These are phyloP conservation scores for Pogonocherus hispidulus DNA, from an alignment of 2,888 invertebrate species.

Conservation along the genomic window DNA sequence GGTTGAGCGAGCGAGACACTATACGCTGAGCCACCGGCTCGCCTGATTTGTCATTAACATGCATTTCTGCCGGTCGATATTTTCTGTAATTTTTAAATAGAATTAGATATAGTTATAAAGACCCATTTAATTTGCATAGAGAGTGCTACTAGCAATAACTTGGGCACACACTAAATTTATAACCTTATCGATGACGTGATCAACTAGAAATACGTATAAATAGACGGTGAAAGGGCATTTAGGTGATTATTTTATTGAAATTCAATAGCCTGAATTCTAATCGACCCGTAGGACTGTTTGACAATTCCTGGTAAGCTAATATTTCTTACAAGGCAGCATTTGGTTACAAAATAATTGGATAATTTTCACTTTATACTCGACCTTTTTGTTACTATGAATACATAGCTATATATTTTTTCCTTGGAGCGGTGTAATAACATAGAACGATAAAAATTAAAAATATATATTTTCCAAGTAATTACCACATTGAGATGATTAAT, in stretches of 20 bases:
- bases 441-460: too few relatives aligned
- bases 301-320: neutral
- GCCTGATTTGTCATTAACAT: too few relatives aligned
- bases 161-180: neutral
- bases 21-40: too few relatives aligned
- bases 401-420: neutral
- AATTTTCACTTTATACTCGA: neutral
- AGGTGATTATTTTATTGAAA: neutral
- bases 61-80: too few relatives aligned
- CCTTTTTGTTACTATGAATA: neutral
- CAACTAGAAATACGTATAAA: neutral
- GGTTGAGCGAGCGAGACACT: too few relatives aligned
- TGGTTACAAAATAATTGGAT: neutral
- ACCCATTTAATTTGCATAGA: neutral
- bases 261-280: neutral
- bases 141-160: too few relatives aligned
- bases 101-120: neutral
- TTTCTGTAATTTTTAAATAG: neutral
- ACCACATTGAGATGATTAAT: too few relatives aligned
- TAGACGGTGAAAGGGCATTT: conserved; percentile 1
- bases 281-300: neutral
- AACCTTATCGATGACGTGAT: neutral
- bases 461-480: too few relatives aligned
- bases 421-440: too few relatives aligned
- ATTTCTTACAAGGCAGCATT: neutral